phyloP scores from a whole-genome alignment of 2,113 vertebrate species.

The Dromaius novaehollandiae region DNA sequence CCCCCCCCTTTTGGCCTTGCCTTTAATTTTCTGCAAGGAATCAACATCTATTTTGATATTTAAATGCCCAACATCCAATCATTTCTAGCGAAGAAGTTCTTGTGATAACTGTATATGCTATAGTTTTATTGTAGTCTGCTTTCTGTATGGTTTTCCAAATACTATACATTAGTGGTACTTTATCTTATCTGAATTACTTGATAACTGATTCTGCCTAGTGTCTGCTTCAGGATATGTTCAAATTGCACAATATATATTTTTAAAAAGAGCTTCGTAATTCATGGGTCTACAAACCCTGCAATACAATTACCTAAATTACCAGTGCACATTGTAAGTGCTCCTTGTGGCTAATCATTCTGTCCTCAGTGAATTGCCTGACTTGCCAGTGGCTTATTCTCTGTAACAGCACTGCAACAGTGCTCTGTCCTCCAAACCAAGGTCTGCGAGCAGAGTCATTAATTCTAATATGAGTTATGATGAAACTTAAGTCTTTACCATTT shows the following conservation, averaged over 20 bases:
- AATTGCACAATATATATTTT: constrained; percentile 78
- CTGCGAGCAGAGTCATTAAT: background rate
- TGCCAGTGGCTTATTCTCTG: constrained; percentile 44
- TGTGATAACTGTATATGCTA: background rate
- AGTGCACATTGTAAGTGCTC: constrained; percentile 72
- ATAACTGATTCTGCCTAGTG: constrained; percentile 74
- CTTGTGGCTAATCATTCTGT: constrained; percentile 74
- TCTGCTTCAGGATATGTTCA: constrained; percentile 79
- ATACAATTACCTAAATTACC: constrained; percentile 84
- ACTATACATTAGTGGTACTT: constrained; percentile 4
- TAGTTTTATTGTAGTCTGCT: background rate
- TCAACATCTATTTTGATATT: background rate
- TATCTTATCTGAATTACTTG: constrained; percentile 53
- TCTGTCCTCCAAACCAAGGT: background rate
- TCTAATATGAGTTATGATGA: background rate
- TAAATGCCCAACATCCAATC: background rate
- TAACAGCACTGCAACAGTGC: background rate
- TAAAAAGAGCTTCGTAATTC: constrained; percentile 81
- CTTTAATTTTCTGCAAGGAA: background rate
- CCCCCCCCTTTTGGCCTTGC: background rate
- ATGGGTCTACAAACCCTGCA: constrained; percentile 77
- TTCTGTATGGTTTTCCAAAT: background rate
- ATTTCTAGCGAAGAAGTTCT: background rate
- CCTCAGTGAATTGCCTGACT: constrained; percentile 63
- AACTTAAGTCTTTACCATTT: background rate